Conservation (phyloP, 2,888 invertebrate genomes). For the Tetragonisca angustula region DNA sequence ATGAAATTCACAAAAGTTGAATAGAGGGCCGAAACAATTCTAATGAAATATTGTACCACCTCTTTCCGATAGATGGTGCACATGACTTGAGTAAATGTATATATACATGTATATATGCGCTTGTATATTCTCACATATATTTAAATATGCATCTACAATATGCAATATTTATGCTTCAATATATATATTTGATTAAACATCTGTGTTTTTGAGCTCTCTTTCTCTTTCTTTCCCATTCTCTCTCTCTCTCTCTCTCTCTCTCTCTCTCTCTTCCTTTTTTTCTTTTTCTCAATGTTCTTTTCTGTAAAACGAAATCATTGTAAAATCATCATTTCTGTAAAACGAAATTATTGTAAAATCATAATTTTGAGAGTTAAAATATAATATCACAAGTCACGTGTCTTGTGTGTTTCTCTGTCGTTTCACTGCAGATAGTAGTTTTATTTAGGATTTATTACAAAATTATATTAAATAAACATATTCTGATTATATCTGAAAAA, state of each 20-base stretch:
- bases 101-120: neutral
- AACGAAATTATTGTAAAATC: too few relatives aligned
- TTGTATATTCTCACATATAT: neutral
- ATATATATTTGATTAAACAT: neutral
- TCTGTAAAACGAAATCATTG: neutral
- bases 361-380: neutral
- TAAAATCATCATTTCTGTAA: too few relatives aligned
- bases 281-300: neutral
- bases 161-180: neutral
- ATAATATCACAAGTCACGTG: too few relatives aligned
- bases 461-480: neutral
- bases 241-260: neutral
- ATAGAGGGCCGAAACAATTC: slow-evolving; percentile 52
- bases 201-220: neutral
- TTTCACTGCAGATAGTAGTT: neutral
- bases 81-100: neutral
- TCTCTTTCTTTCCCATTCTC: neutral
- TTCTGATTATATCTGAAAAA: neutral
- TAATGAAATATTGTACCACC: slow-evolving; percentile 22
- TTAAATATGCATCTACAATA: neutral
- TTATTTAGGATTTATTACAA: neutral
- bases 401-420: neutral
- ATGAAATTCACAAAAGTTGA: slow-evolving; percentile 57
- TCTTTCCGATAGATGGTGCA: slow-evolving; percentile 60
- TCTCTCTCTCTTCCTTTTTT: neutral